Evolutionary conservation across 2,797 vertebrate species (phyloP), one percentile per base, ranked within the genome.

Genomic region (Rhabdomys pumilio): DNA sequence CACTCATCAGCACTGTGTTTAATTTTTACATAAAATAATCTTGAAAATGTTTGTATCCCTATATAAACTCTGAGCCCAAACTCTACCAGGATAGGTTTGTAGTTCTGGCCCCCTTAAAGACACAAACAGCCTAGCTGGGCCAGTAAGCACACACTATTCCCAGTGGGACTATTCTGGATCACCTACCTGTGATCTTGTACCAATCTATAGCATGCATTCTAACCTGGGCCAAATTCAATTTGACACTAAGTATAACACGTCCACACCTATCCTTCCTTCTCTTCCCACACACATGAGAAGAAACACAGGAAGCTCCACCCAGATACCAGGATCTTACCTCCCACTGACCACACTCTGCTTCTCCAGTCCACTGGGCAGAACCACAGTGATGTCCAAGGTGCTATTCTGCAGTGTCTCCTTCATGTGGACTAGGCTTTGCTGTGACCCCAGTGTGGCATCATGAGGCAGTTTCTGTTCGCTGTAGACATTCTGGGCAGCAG

Each of bases 401-500:
- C 98, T 97, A 82, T 97, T 98, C 90, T 98, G 97, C 85, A 99
- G 95, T 91, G 99, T 99, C 97, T 99, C 99, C 98, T 99, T 99
- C 96, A 98, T 77, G 34, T 99, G 99, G 76, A 98, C 96, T 12
- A 98, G 96, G 92, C 90, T 98, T 93, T 98, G 98, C 31, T 97
- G 98, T 63, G 98, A 98, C 90, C 98, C 98, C 0, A 89, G 88
- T 44, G 96, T 98, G 53, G 95, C 97, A 94, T 98, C 99, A 96
- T 79, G 57, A 53, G 89, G 89, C 82, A 97, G 89, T 92, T 98
- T 99, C 93, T 98, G 98, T 79, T 98, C 98, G 13, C 98, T 98
- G 3, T 98, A 98, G 73, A 98, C 97, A 6, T 98, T 98, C 50
- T 98, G 98, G 11, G 98, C 97, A 75, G 97, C 95, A 20, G 95